Evolutionary conservation across 1,140 invertebrate species (phyloP), one percentile per base, ranked within the genome.

Genomic region (Drosophila rhopaloa): DNA sequence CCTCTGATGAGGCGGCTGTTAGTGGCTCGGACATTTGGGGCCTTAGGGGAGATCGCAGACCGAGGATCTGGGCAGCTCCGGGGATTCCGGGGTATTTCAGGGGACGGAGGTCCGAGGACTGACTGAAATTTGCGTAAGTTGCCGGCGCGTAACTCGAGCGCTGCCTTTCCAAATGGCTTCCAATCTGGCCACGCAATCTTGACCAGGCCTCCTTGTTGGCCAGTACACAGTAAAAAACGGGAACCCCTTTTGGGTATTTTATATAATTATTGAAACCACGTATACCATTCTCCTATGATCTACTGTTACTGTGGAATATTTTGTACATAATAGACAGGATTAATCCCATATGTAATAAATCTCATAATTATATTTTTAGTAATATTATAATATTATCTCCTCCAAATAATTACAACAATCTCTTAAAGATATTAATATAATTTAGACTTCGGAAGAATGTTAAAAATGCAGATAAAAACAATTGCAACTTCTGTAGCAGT

Each of bases 141-240:
- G 59, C 73, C 63, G 72, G 65, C 76, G 76, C 70, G 75, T 71
- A 79, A 83, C 78, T 67, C 81, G 76, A 73, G 57, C 68, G 81
- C 72, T 76, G 82, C 81, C 81, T 85, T 85, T 85, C 82, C 81
- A 85, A 84, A 85, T 86, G 74, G 73, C 81, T 78, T 75, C 53
- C 80, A 88, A 88, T 83, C 84, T 72, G 47, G 54, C 76, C 75
- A 72, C 72, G 80, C 75, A 82, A 82, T 83, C 81, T 84, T 43
- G 54, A 66, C 72, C 76, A 76, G 81, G 58, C n/a, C 70, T 63
- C 70, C 72, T 74, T 56, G 58, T 48, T 35, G 65, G 27, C 43
- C 13, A 6, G n/a, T 35, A 41, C 43, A 57, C 38, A 19, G 35
- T 1, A 41, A 53, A 46, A 16, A 40, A 27, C 11, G 10, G 10